Conservation (phyloP, 2,888 invertebrate genomes). For the Helleia helle region DNA sequence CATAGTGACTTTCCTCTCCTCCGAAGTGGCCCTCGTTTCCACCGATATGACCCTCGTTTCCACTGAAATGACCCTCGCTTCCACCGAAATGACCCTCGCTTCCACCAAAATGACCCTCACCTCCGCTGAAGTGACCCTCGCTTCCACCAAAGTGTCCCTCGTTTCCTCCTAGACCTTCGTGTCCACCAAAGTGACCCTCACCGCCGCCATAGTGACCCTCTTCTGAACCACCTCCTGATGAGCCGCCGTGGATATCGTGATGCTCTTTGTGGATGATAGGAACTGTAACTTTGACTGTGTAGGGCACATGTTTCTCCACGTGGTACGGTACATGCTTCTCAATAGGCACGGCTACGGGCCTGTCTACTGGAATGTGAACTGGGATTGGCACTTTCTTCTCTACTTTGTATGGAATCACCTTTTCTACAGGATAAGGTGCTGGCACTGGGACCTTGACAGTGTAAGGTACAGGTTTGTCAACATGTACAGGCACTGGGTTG, state of each 20-base stretch:
- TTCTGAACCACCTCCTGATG: conserved; percentile 30
- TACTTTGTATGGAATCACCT: conserved; percentile 77
- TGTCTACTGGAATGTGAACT: conserved; percentile 76
- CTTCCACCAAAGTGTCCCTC: too few relatives aligned
- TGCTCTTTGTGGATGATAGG: conserved; percentile 69
- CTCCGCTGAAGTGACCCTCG: conserved; percentile 24
- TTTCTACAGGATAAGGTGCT: conserved; percentile 80
- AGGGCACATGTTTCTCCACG: conserved; percentile 79
- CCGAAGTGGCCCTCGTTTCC: conserved; percentile 24
- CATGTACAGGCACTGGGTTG: conserved; percentile 81
- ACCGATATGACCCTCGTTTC: conserved; percentile 19
- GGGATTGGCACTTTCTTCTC: conserved; percentile 79
- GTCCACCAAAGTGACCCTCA: conserved; percentile 25
- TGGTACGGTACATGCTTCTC: conserved; percentile 80
- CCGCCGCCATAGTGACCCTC: conserved; percentile 24
- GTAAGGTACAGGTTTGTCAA: conserved; percentile 85
- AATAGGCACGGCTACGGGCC: conserved; percentile 75
- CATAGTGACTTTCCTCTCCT: conserved; percentile 16
- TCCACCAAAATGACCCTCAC: conserved; percentile 20
- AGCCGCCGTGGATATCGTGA: conserved; percentile 27
- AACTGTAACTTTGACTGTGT: conserved; percentile 80
- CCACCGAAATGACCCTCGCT: conserved; percentile 21
- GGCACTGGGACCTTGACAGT: conserved; percentile 83
- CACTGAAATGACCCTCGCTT: conserved; percentile 20
- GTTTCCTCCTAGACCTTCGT: conserved; percentile 28